Base-by-base conservation (phyloP, 1,140 invertebrate genomes). In the Orius laevigatus region DNA sequence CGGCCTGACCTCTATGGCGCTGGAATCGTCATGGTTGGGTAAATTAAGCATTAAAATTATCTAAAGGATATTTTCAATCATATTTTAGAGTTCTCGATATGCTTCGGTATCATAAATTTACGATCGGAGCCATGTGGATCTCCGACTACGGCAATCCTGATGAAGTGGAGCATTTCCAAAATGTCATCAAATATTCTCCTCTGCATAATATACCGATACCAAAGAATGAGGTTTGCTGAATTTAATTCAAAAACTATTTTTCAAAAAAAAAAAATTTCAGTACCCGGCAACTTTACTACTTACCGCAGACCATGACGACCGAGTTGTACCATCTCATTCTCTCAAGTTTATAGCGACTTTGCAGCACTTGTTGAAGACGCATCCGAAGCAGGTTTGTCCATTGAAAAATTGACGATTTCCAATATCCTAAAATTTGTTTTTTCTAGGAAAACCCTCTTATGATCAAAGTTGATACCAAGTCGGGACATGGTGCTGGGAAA, bases 301-400 rank as follows among this genome's bases (percentile, higher is more conserved):
- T 48, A 98, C 94, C 16, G 95, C 87, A 12, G 93, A 98, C 72
- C 95, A 98, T 65, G 94, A 98, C 69, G 94, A 98, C 70, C 76
- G 94, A 53, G 93, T 97, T 46, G 90, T 94, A 46, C 92, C 92
- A 31, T 72, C 92, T 47, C 94, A 98, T 66, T 93, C 90, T 48
- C 73, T 96, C 4, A 98, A 98, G 69, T 89, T 86, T 60, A 85
- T 92, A 47, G 90, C 95, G 1, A 75, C 87, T 57, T 66, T 98
- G 39, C 95, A 98, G 61, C 66, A 91, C 57, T 70, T 67, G 18
- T 63, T 89, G 36, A 74, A 77, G 39, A 63, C 66, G 36, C 60
- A 72, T 12, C 58, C 73, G 1, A 68, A 72, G 52, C 74, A 78
- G 61, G 67, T 69, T n/a, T 40, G n/a, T 11, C 6, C 25, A 5